These are phyloP conservation scores for Echiichthys vipera DNA, from an alignment of 2,797 vertebrate genomes.

Conservation along the genomic window DNA sequence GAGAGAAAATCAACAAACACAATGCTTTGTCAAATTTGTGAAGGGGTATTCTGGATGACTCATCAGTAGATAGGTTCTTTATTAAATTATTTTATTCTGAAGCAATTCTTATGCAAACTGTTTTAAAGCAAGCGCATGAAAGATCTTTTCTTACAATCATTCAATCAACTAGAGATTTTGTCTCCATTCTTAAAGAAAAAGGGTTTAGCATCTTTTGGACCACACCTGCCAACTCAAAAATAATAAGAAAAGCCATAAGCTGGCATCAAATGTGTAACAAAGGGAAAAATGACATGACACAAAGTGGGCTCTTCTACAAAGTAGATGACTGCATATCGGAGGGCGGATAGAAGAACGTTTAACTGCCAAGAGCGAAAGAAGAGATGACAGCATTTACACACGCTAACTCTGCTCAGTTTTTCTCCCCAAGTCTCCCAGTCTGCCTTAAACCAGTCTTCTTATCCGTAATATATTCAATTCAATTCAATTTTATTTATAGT, in stretches of 20 bases:
- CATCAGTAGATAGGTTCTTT: not conserved
- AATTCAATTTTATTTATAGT: no score
- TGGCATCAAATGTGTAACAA: not conserved
- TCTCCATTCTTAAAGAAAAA: not conserved
- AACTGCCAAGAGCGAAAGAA: not conserved
- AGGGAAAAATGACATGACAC: not conserved
- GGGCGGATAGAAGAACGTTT: not conserved
- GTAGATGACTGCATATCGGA: not conserved
- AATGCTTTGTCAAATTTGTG: not conserved
- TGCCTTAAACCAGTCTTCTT: not conserved
- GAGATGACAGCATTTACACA: constrained; percentile 1
- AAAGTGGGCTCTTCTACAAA: not conserved
- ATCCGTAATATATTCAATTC: not conserved
- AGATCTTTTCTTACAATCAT: constrained; percentile 10
- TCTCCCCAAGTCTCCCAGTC: not conserved
- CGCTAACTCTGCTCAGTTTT: not conserved
- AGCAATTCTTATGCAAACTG: not conserved
- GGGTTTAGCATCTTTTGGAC: not conserved
- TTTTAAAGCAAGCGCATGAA: constrained; percentile 8
- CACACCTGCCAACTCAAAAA: not conserved
- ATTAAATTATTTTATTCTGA: not conserved
- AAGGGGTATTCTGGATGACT: not conserved
- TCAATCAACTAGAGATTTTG: constrained; percentile 15
- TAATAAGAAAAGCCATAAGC: not conserved
- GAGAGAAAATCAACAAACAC: not conserved